Evolutionary conservation across 2,797 vertebrate genomes (phyloP).

Genomic region (Austrolebias charrua): DNA sequence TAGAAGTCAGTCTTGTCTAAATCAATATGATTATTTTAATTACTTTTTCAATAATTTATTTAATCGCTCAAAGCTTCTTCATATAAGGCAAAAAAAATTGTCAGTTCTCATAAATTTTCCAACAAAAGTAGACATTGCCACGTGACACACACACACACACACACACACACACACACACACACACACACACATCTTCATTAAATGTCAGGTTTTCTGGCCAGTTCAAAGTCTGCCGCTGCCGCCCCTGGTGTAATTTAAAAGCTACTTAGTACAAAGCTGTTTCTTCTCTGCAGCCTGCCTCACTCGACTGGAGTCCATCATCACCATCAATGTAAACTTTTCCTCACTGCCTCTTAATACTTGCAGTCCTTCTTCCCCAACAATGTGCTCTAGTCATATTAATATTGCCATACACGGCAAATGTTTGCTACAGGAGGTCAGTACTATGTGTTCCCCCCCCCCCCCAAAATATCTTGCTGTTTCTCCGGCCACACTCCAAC

Average conservation of each 20-base stretch:
- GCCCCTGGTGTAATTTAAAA: conserved; percentile 45
- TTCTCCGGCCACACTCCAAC: conserved; percentile 76
- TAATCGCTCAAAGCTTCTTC: too few species aligned
- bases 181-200: background rate
- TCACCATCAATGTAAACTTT: conserved; percentile 61
- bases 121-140: too few species aligned
- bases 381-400: conserved; percentile 51
- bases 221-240: conserved; percentile 43
- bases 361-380: conserved; percentile 48
- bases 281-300: conserved; percentile 39
- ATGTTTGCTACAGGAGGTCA: conserved; percentile 62
- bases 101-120: too few species aligned
- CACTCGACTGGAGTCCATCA: conserved; percentile 56
- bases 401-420: conserved; percentile 69
- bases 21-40: too few species aligned
- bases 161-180: too few species aligned
- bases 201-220: conserved; percentile 56
- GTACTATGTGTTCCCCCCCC: conserved; percentile 57
- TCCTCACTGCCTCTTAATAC: conserved; percentile 47
- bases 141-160: too few species aligned
- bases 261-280: conserved; percentile 40
- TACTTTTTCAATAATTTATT: too few species aligned
- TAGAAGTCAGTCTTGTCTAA: too few species aligned
- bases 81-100: too few species aligned
- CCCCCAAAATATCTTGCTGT: conserved; percentile 76